Conservation (phyloP, 2,888 invertebrate species). For the Zaprionus bogoriensis region DNA sequence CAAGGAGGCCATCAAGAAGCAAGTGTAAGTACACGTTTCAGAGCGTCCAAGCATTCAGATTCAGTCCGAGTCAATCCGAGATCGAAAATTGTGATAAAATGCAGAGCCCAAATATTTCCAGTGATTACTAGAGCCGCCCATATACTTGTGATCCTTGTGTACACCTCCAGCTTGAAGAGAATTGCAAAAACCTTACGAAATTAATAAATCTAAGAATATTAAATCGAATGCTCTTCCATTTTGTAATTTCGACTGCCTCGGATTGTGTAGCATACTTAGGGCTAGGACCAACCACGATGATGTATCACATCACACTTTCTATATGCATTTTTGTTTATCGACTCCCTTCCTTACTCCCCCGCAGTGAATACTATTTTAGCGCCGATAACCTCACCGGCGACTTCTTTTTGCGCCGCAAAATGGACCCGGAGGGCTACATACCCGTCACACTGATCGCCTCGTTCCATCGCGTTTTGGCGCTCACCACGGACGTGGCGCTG, state of each 20-base stretch:
- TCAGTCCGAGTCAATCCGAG: no score
- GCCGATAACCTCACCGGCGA: constrained; percentile 97
- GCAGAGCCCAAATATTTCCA: no score
- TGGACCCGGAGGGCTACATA: constrained; percentile 96
- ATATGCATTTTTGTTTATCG: neutral
- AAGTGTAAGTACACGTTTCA: constrained; percentile 89
- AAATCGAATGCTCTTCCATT: neutral
- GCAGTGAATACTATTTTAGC: constrained; percentile 99
- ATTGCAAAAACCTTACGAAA: no score
- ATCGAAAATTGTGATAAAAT: no score
- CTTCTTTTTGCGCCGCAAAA: constrained; percentile 97
- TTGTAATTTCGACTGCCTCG: no score
- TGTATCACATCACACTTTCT: neutral
- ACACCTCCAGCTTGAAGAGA: no score
- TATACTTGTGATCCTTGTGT: no score
- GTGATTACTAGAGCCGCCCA: no score
- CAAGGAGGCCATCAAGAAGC: constrained; percentile 93
- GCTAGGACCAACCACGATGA: no score
- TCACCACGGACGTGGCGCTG: constrained; percentile 92
- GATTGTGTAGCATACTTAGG: no score
- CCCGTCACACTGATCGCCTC: constrained; percentile 97
- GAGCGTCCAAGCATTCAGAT: no score
- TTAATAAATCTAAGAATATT: no score
- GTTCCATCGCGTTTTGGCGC: constrained; percentile 95
- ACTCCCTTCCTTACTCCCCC: neutral